Evolutionary conservation across 1,140 invertebrate genomes (phyloP).

Genomic region (Dysdera silvatica): DNA sequence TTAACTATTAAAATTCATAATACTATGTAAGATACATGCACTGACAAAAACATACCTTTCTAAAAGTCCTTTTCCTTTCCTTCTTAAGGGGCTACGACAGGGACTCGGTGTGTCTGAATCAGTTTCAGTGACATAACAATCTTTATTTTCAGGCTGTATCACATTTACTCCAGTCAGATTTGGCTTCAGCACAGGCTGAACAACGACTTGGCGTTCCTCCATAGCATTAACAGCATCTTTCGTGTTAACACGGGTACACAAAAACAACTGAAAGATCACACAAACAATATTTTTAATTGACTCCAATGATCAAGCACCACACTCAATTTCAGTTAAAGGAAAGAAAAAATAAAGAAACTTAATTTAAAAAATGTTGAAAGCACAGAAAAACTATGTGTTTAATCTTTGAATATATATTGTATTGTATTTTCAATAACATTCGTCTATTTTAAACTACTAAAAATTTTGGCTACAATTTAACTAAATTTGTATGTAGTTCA

Average conservation of each 20-base stretch:
- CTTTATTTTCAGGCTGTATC: conserved; percentile 39
- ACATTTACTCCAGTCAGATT: conserved; percentile 38
- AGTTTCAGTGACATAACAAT: conserved; percentile 35
- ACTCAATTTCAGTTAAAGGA: background rate
- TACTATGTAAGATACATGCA: too few relatives aligned
- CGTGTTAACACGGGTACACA: conserved; percentile 6
- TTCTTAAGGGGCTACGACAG: conserved; percentile 49
- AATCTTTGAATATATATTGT: background rate
- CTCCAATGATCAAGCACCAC: background rate
- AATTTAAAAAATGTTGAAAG: too few relatives aligned
- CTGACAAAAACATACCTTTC: conserved; percentile 42
- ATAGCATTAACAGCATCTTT: conserved; percentile 15
- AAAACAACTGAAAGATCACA: conserved; percentile 15
- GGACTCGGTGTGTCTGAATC: conserved; percentile 32
- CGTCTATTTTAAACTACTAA: too few relatives aligned
- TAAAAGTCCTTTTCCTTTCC: conserved; percentile 53
- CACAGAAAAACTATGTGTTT: background rate
- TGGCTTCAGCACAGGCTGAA: conserved; percentile 42
- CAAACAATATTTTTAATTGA: background rate
- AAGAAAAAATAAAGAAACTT: background rate
- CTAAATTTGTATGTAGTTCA: too few relatives aligned
- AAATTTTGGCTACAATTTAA: too few relatives aligned
- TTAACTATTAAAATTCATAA: too few relatives aligned
- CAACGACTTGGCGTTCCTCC: conserved; percentile 31
- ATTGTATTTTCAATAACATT: background rate